A percentile compares a stretch with the other conserved stretches of the same genome.
phyloP scores from a whole-genome alignment of 2,797 vertebrate species.

The Merluccius polli region DNA sequence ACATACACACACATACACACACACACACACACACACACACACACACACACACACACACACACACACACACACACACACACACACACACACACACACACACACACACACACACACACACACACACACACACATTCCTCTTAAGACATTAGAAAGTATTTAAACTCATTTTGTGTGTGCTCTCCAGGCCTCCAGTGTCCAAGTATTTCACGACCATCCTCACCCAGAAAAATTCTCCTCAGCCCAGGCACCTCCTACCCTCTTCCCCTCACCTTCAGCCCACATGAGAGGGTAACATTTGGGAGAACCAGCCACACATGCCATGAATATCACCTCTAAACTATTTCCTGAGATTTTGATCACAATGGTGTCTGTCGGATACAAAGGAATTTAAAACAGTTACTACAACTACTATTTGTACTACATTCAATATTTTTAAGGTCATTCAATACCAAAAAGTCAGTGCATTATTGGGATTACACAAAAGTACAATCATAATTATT shows the following conservation, averaged over 20 bases:
- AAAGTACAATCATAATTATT: neutral
- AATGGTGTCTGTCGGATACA: neutral
- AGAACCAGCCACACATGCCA: neutral
- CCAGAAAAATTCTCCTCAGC: conserved; percentile 76
- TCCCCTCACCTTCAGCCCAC: conserved; percentile 82
- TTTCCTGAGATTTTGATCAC: neutral
- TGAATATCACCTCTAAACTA: neutral
- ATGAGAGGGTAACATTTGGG: conserved; percentile 74
- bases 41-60: too few relatives aligned
- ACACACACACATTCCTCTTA: too few relatives aligned
- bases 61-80: too few relatives aligned
- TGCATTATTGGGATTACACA: neutral
- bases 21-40: too few relatives aligned
- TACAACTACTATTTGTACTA: neutral
- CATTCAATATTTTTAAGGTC: neutral
- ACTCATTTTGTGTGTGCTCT: neutral
- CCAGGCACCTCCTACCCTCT: conserved; percentile 83
- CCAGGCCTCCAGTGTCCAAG: conserved; percentile 76
- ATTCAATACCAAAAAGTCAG: neutral
- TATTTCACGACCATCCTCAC: conserved; percentile 79
- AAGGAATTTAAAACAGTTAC: neutral
- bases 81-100: too few relatives aligned
- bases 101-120: too few relatives aligned
- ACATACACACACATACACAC: too few relatives aligned
- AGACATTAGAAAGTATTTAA: neutral